Base-by-base conservation (phyloP, 2,113 vertebrate species). In the Burhinus oedicnemus region DNA sequence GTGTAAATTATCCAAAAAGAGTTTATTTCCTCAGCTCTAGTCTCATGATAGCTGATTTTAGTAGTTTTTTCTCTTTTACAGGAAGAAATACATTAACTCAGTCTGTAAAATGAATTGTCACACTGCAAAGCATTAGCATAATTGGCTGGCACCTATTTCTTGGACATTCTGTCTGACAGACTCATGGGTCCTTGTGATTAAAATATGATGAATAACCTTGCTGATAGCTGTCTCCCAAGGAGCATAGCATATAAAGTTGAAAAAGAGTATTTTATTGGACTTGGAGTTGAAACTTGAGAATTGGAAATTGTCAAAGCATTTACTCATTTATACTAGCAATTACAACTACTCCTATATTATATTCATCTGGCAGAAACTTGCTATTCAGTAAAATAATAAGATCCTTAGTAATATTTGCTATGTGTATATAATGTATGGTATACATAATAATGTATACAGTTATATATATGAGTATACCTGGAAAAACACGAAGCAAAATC, bases 41-140 rank as follows among this genome's bases (percentile, higher is more conserved):
- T 49, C 45, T 84, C 14, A 8, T 71, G 32, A 49, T 75, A 81
- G 61, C 51, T 82, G 49, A 61, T 92, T 91, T 60, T 82, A 89
- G 36, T 66, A 49, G 8, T n/a, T 92, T 91, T 84, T 77, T 81
- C 66, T 83, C 40, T 92, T 84, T 84, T 89, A 79, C 40, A 76
- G 57, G 55, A 82, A 94, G 47, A 85, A 65, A 57, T 0, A 1
- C 62, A 89, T 95, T 95, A 87, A 80, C 70, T 85, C 44, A 72
- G 15, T 76, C 77, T 93, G 65, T 93, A 93, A 92, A 95, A 95
- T 95, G 32, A 97, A 89, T 69, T 95, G 91, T 87, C 91, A 95
- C 61, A 80, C 65, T 91, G 69, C 69, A 93, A 85, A 89, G 30
- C 27, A 91, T 92, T 95, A 93, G 40, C 91, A 95, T 95, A 97